Evolutionary conservation across 2,888 invertebrate species (phyloP).

Genomic region (Chrysopilus asiliformis): DNA sequence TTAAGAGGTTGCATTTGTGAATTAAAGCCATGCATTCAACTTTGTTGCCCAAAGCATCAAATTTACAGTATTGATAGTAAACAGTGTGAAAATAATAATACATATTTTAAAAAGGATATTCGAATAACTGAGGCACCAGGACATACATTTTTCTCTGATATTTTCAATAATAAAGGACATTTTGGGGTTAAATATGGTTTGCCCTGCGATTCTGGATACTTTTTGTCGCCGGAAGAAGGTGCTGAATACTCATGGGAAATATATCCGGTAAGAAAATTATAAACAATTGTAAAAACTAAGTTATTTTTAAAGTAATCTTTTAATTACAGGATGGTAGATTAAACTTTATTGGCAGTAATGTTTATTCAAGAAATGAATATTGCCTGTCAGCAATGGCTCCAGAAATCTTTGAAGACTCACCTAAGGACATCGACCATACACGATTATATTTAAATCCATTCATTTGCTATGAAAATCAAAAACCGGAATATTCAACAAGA

Average conservation of each 20-base stretch:
- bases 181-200: slow-evolving; percentile 14
- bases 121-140: neutral
- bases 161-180: slow-evolving; percentile 4
- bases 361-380: too few relatives aligned
- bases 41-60: slow-evolving; percentile 18
- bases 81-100: slow-evolving; percentile 2
- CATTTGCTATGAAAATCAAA: too few relatives aligned
- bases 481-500: too few relatives aligned
- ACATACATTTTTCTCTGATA: neutral
- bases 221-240: slow-evolving; percentile 13
- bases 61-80: slow-evolving; percentile 4
- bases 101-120: slow-evolving; percentile 1
- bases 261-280: slow-evolving; percentile 8
- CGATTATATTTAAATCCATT: too few relatives aligned
- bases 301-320: too few relatives aligned
- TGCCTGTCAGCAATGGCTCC: too few relatives aligned
- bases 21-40: slow-evolving; percentile 20
- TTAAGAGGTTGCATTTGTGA: slow-evolving; percentile 24
- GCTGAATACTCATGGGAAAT: slow-evolving; percentile 10
- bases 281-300: too few relatives aligned
- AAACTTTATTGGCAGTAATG: too few relatives aligned
- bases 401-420: too few relatives aligned
- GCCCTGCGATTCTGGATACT: slow-evolving; percentile 13
- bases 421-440: too few relatives aligned
- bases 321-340: too few relatives aligned